Evolutionary conservation across 1,140 invertebrate genomes (phyloP).

Genomic region (Drosophila repleta): DNA sequence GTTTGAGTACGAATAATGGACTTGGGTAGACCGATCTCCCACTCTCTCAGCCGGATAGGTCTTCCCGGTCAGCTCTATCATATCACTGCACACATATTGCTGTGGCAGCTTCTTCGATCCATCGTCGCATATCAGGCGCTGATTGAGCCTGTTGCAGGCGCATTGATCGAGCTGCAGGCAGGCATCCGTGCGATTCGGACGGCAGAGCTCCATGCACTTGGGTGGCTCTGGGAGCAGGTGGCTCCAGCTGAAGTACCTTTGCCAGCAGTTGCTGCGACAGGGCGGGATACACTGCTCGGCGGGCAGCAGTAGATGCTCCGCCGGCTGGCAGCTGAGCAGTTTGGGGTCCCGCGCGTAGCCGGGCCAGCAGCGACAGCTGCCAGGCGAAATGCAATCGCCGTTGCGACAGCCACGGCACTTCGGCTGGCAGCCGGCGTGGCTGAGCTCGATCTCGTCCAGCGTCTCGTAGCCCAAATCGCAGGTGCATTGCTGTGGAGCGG

Average conservation of each 20-base stretch:
- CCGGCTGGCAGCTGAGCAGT: background rate
- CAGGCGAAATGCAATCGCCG: conserved; percentile 26
- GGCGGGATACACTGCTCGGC: background rate
- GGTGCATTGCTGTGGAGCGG: conserved; percentile 27
- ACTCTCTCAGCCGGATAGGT: background rate
- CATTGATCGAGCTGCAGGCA: conserved; percentile 2
- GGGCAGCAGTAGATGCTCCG: background rate
- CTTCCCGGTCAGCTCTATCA: background rate
- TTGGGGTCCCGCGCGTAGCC: background rate
- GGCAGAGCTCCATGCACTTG: background rate
- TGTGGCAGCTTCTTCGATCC: background rate
- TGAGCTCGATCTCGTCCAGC: background rate
- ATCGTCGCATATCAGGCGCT: background rate
- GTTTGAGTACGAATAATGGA: no score
- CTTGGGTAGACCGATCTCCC: no score
- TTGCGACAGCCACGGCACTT: conserved; percentile 12
- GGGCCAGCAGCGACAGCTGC: conserved; percentile 13
- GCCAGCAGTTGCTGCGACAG: conserved; percentile 11
- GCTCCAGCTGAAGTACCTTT: background rate
- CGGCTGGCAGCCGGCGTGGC: conserved; percentile 1
- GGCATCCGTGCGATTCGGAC: background rate
- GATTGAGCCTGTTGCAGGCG: conserved; percentile 5
- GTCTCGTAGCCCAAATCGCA: conserved; percentile 20
- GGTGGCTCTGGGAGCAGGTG: background rate
- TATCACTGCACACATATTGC: conserved; percentile 5